phyloP scores from a whole-genome alignment of 64 coral and sea anemone species.

The Montipora capricornis region DNA sequence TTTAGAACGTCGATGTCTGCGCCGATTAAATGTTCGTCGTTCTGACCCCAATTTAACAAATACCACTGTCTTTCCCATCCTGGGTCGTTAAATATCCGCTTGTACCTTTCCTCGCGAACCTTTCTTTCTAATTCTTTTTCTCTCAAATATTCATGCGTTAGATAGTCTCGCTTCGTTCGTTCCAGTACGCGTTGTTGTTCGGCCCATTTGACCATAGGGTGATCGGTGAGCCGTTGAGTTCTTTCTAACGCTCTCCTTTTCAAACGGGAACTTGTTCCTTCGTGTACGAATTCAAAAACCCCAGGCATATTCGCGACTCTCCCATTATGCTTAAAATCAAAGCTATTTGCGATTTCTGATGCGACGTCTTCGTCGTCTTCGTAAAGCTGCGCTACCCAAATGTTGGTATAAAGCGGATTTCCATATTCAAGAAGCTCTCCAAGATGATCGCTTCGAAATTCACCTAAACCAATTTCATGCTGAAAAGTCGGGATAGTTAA shows the following conservation, averaged over 20 bases:
- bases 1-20: constrained; percentile 80
- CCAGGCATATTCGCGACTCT: constrained; percentile 71
- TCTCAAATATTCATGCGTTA: constrained; percentile 1
- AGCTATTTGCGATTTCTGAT: constrained; percentile 77
- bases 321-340: constrained; percentile 80
- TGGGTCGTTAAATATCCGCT: constrained; percentile 75
- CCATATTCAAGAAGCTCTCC: constrained; percentile 49
- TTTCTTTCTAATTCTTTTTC: constrained; percentile 57
- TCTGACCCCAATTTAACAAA: constrained; percentile 75
- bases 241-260: constrained; percentile 44
- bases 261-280: constrained; percentile 56
- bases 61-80: constrained; percentile 84
- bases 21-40: constrained; percentile 40
- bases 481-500: constrained; percentile 15
- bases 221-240: constrained; percentile 58
- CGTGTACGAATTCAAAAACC: constrained; percentile 82
- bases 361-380: constrained; percentile 68
- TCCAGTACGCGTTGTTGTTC: constrained; percentile 79
- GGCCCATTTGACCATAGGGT: constrained; percentile 79
- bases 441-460: constrained; percentile 29
- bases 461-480: constrained; percentile 20
- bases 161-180: constrained; percentile 68
- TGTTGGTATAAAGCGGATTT: constrained; percentile 45
- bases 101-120: constrained; percentile 60
- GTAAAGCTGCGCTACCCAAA: constrained; percentile 81